These are phyloP conservation scores for Drosophila monieri DNA, from an alignment of 2,888 invertebrate species.

Conservation along the genomic window DNA sequence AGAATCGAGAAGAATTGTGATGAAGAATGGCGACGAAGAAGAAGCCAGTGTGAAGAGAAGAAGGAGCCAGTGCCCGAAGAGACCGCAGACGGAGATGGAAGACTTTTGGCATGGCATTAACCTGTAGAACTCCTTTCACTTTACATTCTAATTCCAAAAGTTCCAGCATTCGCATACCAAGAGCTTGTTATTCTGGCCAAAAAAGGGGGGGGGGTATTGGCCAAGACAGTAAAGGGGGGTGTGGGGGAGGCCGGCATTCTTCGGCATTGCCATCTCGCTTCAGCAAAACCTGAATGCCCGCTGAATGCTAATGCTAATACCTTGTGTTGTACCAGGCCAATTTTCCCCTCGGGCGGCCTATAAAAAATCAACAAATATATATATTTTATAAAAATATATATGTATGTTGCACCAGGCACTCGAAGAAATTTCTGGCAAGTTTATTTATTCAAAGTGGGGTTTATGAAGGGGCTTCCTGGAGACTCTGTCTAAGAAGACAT, in stretches of 20 bases:
- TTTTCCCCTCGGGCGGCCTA: slow-evolving; percentile 35
- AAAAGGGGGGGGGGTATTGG: background rate
- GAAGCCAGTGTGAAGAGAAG: slow-evolving; percentile 1
- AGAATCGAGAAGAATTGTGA: slow-evolving; percentile 19
- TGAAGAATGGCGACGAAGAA: slow-evolving; percentile 1
- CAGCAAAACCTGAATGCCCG: slow-evolving; percentile 41
- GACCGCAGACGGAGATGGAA: slow-evolving; percentile 25
- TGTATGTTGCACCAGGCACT: background rate
- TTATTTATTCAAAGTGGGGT: background rate
- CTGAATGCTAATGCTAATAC: slow-evolving; percentile 46
- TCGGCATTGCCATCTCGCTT: slow-evolving; percentile 13
- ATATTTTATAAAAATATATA: background rate
- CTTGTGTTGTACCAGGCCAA: slow-evolving; percentile 22
- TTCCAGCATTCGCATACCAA: slow-evolving; percentile 72
- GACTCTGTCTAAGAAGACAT: background rate
- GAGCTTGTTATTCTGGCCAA: slow-evolving; percentile 20
- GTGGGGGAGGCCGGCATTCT: slow-evolving; percentile 26
- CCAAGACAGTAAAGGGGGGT: background rate
- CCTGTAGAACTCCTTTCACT: slow-evolving; percentile 78
- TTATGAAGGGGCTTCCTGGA: background rate
- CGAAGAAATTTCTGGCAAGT: background rate
- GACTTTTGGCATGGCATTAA: slow-evolving; percentile 61
- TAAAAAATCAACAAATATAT: slow-evolving; percentile 11
- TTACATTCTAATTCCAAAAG: slow-evolving; percentile 76
- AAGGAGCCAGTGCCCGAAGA: slow-evolving; percentile 11